Evolutionary conservation across 2,888 invertebrate species (phyloP), one percentile per base, ranked within the genome.

Genomic region (Lasioglossum lativentre): DNA sequence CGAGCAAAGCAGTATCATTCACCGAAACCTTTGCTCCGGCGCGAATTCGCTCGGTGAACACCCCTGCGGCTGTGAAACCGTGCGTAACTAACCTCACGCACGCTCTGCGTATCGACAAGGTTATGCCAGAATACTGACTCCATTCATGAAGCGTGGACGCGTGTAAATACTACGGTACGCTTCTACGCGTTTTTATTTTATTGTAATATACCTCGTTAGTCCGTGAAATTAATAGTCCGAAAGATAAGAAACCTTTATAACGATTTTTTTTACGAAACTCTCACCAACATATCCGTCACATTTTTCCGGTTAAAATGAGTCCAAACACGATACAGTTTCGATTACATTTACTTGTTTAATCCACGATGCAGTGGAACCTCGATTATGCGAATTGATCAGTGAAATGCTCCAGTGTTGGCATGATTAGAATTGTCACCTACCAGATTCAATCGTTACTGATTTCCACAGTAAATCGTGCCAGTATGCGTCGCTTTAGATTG

Each of bases 71-170:
- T 89, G 89, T 89, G 92, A 93, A 94, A 92, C 93, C 93, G 92
- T 92, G 94, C 94, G 94, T 94, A 94, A 94, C 94, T 94, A 94
- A 94, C 93, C 94, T 94, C 93, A 92, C 93, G 93, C 93, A 93
- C 93, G 93, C 92, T 93, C 93, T 93, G 91, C 93, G 93, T 93
- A 93, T 92, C 91, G 91, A 92, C 52, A 52, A 52, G 23, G 52
- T 3, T 93, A 92, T 92, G 91, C 92, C 92, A 90, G 91, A 92
- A 94, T 92, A 94, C 93, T 93, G 92, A n/a, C 87, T 93, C 90
- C 94, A 94, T 94, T 94, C 94, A 94, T 94, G 91, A 94, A 90
- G 90, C 52, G 23, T 52, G 52, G 52, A 52, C 23, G 52, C 23
- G 52, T 52, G 52, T 52, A 52, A 23, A 23, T 52, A 52, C 52